phyloP scores from a whole-genome alignment of 2,797 vertebrate species.

The Sebastes minor region DNA sequence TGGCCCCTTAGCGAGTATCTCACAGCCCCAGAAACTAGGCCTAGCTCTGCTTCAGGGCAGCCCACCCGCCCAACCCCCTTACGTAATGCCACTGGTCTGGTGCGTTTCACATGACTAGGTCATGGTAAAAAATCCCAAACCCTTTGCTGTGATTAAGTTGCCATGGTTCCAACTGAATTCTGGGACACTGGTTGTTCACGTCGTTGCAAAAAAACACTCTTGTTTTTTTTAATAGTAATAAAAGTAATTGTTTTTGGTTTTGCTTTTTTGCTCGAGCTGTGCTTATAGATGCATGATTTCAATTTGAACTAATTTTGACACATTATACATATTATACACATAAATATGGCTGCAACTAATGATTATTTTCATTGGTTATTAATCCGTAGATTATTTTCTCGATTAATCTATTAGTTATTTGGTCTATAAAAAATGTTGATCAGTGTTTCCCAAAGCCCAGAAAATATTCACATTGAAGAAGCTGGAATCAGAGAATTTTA shows the following conservation, averaged over 20 bases:
- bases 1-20: slow-evolving; percentile 48
- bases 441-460: no score
- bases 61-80: slow-evolving; percentile 70
- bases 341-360: no score
- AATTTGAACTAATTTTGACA: background rate
- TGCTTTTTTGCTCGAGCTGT: background rate
- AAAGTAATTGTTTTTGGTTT: background rate
- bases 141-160: slow-evolving; percentile 60
- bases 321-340: background rate
- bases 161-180: slow-evolving; percentile 54
- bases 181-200: slow-evolving; percentile 34
- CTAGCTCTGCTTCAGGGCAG: slow-evolving; percentile 31
- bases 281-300: background rate
- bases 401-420: no score
- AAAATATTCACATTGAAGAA: no score
- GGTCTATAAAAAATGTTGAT: no score
- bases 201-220: background rate
- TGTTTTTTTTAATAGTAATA: background rate
- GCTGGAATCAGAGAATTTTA: no score
- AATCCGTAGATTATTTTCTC: no score
- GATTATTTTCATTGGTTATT: no score
- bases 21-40: slow-evolving; percentile 48
- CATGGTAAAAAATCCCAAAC: slow-evolving; percentile 61
- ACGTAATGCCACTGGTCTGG: slow-evolving; percentile 79
- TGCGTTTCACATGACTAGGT: slow-evolving; percentile 84